Evolutionary conservation across 2,113 vertebrate species (phyloP).

Genomic region (Nestor notabilis): DNA sequence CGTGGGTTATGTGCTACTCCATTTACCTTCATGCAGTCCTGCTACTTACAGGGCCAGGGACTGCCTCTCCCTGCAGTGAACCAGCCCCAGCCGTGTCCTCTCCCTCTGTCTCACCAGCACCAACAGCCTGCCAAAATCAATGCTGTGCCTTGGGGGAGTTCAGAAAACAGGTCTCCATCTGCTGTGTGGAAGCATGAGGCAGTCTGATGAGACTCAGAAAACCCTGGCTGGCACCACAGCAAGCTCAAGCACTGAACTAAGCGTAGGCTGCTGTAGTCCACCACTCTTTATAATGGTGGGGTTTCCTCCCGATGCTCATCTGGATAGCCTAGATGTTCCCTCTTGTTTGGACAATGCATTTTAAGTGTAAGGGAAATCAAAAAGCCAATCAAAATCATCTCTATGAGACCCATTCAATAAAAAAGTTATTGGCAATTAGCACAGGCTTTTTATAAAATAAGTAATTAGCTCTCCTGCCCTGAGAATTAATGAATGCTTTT

Average conservation of each 20-base stretch:
- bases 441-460: conserved; percentile 40
- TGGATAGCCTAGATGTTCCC: not conserved
- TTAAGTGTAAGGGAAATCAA: conserved; percentile 54
- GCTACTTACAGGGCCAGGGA: not conserved
- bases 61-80: not conserved
- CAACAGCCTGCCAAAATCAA: not conserved
- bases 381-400: conserved; percentile 23
- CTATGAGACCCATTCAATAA: conserved; percentile 61
- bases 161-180: not conserved
- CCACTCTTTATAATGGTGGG: not conserved
- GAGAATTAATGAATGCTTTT: conserved; percentile 76
- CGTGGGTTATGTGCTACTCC: accelerated
- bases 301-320: not conserved
- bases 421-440: conserved; percentile 75
- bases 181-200: not conserved
- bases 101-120: not conserved
- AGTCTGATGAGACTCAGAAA: not conserved
- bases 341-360: not conserved
- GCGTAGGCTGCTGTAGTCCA: not conserved
- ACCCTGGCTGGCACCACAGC: not conserved
- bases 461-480: conserved; percentile 73
- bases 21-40: not conserved
- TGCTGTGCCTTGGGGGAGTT: not conserved
- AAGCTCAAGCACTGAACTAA: not conserved
- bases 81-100: not conserved